A percentile compares a stretch with the other conserved stretches of the same genome.
Evolutionary conservation across 2,113 vertebrate genomes (phyloP).

Genomic region (Cryptomyrus ogoouensis): DNA sequence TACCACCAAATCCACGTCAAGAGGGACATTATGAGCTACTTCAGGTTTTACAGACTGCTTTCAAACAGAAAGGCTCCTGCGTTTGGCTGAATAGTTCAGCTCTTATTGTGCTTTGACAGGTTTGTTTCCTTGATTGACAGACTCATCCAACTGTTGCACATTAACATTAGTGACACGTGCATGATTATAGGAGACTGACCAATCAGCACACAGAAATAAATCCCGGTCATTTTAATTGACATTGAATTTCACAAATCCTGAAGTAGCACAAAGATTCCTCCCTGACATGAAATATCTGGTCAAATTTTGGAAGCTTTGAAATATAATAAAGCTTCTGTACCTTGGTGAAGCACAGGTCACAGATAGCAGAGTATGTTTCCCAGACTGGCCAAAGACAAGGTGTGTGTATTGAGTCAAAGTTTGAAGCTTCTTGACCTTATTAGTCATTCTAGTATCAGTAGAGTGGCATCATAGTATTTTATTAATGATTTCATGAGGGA

Average conservation of each 20-base stretch:
- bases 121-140: background rate
- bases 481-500: background rate
- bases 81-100: background rate
- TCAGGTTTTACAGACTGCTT: background rate
- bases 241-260: background rate
- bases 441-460: background rate
- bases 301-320: background rate
- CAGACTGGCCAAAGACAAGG: background rate
- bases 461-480: background rate
- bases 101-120: background rate
- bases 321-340: background rate
- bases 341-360: background rate
- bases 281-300: background rate
- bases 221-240: background rate
- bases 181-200: background rate
- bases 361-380: background rate
- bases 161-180: background rate
- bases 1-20: background rate
- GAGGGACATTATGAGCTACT: background rate
- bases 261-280: background rate
- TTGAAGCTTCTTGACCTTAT: background rate
- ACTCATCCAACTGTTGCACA: background rate
- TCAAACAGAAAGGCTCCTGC: background rate
- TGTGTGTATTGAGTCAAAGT: background rate
- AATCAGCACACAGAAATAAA: background rate